Evolutionary conservation across 2,797 vertebrate species (phyloP).

Genomic region (Furcifer pardalis): DNA sequence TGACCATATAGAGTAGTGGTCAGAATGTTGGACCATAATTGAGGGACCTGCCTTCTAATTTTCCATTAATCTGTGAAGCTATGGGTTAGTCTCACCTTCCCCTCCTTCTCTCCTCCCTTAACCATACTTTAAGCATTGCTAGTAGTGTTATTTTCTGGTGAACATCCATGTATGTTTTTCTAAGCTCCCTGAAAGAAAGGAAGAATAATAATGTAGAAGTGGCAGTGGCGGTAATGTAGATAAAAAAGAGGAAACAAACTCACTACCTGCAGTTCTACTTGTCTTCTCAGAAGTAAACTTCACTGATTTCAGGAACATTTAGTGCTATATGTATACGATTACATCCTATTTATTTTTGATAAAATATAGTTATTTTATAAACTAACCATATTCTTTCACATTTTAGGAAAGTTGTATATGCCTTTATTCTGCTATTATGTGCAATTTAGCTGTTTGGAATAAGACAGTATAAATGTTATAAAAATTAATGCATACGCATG

Average conservation of each 20-base stretch:
- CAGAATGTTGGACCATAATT: not conserved
- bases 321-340: not conserved
- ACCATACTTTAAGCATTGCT: not conserved
- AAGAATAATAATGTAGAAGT: not conserved
- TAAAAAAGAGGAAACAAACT: too few species aligned
- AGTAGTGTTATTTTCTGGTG: not conserved
- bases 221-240: not conserved
- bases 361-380: not conserved
- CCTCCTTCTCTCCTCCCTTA: not conserved
- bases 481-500: not conserved
- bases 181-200: not conserved
- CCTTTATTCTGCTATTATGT: not conserved
- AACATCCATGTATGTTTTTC: not conserved
- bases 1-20: not conserved
- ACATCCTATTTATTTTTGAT: not conserved
- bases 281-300: not conserved
- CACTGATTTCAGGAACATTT: not conserved
- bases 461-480: not conserved
- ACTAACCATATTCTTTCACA: not conserved
- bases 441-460: not conserved
- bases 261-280: not conserved
- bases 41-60: not conserved
- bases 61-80: not conserved
- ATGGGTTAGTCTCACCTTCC: not conserved
- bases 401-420: not conserved